Evolutionary conservation across 1,140 invertebrate species (phyloP).

Genomic region (Zophobas morio): DNA sequence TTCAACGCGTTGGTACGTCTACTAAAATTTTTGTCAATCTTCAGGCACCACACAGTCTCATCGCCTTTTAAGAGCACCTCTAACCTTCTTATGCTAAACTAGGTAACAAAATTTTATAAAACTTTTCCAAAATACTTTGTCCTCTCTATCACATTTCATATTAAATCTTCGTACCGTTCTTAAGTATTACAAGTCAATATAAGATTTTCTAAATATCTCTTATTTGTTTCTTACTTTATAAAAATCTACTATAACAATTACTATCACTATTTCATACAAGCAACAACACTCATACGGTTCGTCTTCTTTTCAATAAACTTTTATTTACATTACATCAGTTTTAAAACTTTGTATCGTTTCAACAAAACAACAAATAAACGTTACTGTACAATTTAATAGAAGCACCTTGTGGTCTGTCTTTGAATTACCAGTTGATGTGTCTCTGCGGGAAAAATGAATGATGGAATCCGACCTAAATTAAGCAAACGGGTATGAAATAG

Average conservation of each 20-base stretch:
- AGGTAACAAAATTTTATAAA: slow-evolving; percentile 56
- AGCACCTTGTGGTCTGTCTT: slow-evolving; percentile 41
- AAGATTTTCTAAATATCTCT: slow-evolving; percentile 35
- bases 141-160: slow-evolving; percentile 60
- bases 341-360: slow-evolving; percentile 9
- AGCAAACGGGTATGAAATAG: slow-evolving; percentile 50
- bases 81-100: slow-evolving; percentile 36
- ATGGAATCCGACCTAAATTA: background rate
- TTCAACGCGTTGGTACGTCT: slow-evolving; percentile 32
- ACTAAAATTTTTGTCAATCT: slow-evolving; percentile 51
- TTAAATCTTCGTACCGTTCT: slow-evolving; percentile 50
- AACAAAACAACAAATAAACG: slow-evolving; percentile 43
- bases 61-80: slow-evolving; percentile 57
- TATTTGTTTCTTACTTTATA: slow-evolving; percentile 49
- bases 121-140: slow-evolving; percentile 58
- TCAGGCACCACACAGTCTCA: slow-evolving; percentile 65
- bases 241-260: slow-evolving; percentile 55
- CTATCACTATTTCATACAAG: slow-evolving; percentile 56
- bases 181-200: slow-evolving; percentile 31
- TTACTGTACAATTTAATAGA: slow-evolving; percentile 48
- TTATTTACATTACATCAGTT: slow-evolving; percentile 30
- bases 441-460: slow-evolving; percentile 2
- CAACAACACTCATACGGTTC: slow-evolving; percentile 43
- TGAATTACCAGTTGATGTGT: background rate
- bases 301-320: slow-evolving; percentile 18